phyloP scores from a whole-genome alignment of 2,113 vertebrate genomes.

The Podilymbus podiceps region DNA sequence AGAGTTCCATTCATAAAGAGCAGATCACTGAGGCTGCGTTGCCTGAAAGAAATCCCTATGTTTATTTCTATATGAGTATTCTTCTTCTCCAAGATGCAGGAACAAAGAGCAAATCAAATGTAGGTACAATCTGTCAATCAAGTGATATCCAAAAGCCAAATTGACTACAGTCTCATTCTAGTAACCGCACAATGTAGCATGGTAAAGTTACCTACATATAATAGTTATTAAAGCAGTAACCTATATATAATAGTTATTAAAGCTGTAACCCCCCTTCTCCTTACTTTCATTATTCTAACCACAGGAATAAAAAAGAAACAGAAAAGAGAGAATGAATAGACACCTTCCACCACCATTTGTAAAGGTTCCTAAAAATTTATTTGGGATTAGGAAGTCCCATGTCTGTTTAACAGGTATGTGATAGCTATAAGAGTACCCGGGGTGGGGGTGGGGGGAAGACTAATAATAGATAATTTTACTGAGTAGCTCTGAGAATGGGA shows the following conservation, averaged over 20 bases:
- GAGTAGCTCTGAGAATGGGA: not conserved
- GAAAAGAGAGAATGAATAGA: not conserved
- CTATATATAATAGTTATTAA: not conserved
- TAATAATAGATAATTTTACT: not conserved
- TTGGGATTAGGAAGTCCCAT: not conserved
- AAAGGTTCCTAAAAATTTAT: not conserved
- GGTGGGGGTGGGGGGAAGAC: fast-evolving
- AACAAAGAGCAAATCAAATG: not conserved
- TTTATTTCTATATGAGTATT: not conserved
- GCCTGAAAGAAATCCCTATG: not conserved
- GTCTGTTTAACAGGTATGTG: not conserved
- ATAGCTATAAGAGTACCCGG: not conserved
- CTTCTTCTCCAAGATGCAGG: not conserved
- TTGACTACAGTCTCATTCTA: not conserved
- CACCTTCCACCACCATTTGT: not conserved
- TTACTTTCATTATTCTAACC: not conserved
- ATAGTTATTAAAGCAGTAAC: not conserved
- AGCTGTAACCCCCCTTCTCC: not conserved
- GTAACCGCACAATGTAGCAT: not conserved
- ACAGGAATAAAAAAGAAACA: not conserved
- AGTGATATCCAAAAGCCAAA: not conserved
- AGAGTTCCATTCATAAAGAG: not conserved
- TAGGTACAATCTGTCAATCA: not conserved
- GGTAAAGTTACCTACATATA: not conserved
- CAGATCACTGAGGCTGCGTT: not conserved